Base-by-base conservation (phyloP, 2,797 vertebrate species). In the Chloroceryle inda region DNA sequence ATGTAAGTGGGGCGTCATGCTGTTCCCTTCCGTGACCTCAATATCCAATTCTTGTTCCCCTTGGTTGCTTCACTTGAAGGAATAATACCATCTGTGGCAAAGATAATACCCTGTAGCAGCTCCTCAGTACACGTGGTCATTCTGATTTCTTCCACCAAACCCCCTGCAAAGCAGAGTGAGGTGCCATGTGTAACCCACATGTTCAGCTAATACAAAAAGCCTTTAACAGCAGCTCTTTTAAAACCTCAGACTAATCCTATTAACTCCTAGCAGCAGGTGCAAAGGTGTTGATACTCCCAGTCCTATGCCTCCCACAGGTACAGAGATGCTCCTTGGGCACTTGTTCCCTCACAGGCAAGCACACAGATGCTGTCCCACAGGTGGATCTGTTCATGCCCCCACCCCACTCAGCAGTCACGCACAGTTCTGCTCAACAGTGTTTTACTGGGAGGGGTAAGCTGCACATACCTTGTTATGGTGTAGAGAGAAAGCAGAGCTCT, bases 21-120 rank as follows among this genome's bases (percentile, higher is more conserved):
- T 94, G 89, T 87, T 96, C 93, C 69, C 66, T 61, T 90, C 95
- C 3, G 33, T 92, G 95, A 96, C 96, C 94, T 96, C 91, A 96
- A 58, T 89, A 91, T 96, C 74, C 86, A 96, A 84, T 95, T 94
- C 89, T 72, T 72, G 63, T 91, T 96, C 92, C 86, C 88, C 79
- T 93, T 95, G 52, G 80, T 67, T 85, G 72, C 68, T 94, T 95
- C 72, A 71, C 81, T 95, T 72, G 74, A 68, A 78, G 90, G 85
- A 95, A 94, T 96, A 88, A 96, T 85, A 80, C 74, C 68, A 74
- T 96, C 89, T 87, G 52, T 85, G 72, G 75, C 2, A 81, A 94
- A 95, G 89, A 94, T 94, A 92, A 96, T 79, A 90, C 53, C 72
- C 45, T 94, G 52, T 62, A 79, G 85, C 88, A 86, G 68, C 89